Base-by-base conservation (phyloP, 2,888 invertebrate genomes). In the Dynastes grantii region DNA sequence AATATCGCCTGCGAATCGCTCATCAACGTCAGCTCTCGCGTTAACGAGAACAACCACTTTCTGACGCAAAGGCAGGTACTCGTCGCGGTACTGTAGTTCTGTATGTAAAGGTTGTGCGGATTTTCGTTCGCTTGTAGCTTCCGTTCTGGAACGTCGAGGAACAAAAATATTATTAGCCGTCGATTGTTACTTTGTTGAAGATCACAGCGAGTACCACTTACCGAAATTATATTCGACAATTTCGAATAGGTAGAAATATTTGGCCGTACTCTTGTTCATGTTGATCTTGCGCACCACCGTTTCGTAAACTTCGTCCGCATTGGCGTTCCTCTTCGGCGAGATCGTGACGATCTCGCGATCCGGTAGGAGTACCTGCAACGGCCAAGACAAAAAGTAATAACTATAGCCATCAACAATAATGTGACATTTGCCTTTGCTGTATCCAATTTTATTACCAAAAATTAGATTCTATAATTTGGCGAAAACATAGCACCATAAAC, bases 41-140 rank as follows among this genome's bases (percentile, higher is more conserved):
- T 90, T 63, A 95, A 90, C 61, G 93, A 93, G 90, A 97, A 97
- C 80, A 97, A 89, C 97, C 97, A 97, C 88, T 95, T 95, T 80
- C 96, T 92, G 65, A 99, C 91, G 80, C 95, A 93, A 65, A 99
- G 92, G 87, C 99, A 99, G 68, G 97, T 97, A 83, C 97, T 96
- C 53, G 97, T 97, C 51, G 99, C 98, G 11, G 99, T 99, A 82
- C 97, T 97, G 88, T 99, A 99, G 90, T 99, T 99, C 90, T 99
- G 98, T 84, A 99, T 98, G 90, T 99, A 99, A 82, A 99, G 91
- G 85, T 97, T 96, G 90, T 99, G 99, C 0, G 99, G 99, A 84
- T 97, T 96, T 90, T 99, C 99, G 88, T 95, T 94, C 0, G 96
- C 94, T 85, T 96, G 96, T 80, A 99, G 90, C 90, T 98, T 98